These are phyloP conservation scores for Sarcophaga variegata DNA, from an alignment of 2,888 invertebrate species.

Conservation along the genomic window DNA sequence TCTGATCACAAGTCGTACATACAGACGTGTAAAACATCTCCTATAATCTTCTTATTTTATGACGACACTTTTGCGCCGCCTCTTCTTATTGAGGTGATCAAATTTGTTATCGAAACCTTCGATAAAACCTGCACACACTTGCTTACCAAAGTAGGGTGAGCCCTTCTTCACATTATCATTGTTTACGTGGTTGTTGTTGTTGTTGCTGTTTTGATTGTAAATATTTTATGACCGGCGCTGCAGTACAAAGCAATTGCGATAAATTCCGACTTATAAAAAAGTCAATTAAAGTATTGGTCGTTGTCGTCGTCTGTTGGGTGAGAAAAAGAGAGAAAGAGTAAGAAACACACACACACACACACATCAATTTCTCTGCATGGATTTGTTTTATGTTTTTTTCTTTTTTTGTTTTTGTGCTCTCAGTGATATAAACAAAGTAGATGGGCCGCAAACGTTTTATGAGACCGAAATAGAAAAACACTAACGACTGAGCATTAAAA, in stretches of 20 bases:
- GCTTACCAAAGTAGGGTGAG: constrained; percentile 44
- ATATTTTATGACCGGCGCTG: constrained; percentile 65
- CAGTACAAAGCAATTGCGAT: constrained; percentile 67
- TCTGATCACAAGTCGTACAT: not conserved
- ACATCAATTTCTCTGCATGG: constrained; percentile 18
- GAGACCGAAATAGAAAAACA: constrained; percentile 8
- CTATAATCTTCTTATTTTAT: no score
- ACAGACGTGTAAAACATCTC: not conserved
- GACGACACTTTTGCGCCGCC: not conserved
- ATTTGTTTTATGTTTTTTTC: not conserved
- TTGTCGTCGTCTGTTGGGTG: constrained; percentile 52
- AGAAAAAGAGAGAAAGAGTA: constrained; percentile 52
- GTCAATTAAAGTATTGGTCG: constrained; percentile 67
- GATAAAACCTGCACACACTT: not conserved
- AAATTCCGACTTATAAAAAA: constrained; percentile 69
- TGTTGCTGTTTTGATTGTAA: constrained; percentile 46
- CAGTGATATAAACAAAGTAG: constrained; percentile 59
- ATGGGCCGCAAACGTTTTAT: constrained; percentile 63
- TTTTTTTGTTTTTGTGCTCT: constrained; percentile 26
- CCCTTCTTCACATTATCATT: constrained; percentile 31
- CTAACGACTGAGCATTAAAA: constrained; percentile 42
- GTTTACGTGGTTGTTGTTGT: constrained; percentile 22
- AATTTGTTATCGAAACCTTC: constrained; percentile 24
- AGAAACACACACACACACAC: constrained; percentile 41
- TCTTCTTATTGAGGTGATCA: not conserved